Evolutionary conservation across 2,797 vertebrate genomes (phyloP), one percentile per base, ranked within the genome.

Genomic region (Vipera ursinii): DNA sequence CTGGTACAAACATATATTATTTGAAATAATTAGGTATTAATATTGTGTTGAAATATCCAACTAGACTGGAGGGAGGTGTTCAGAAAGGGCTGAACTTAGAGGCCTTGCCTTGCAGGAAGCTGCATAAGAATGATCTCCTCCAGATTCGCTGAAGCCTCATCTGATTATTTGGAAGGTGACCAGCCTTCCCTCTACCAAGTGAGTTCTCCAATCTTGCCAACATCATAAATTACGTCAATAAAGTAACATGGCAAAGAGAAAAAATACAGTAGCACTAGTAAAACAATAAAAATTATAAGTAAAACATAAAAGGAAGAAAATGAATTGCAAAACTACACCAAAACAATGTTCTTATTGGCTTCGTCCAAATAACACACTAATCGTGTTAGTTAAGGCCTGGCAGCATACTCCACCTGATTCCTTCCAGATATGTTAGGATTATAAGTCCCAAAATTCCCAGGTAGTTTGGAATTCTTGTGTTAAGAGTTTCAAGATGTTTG

Each of bases 11-110:
- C 14, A 4, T 0, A 78, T 56, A 90, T 90, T 90, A 88, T 9
- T 91, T 93, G 38, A 95, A 86, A 94, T 38, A 59, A 93, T 69
- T 92, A 96, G 73, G 15, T 63, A 51, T 56, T 78, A 38, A 38
- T 78, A 65, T 89, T 69, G 13, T 69, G 65, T 12, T 4, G 2
- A 32, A 69, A 69, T n/a, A 69, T 32, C 65, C 65, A 69, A 5
- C 65, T 32, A 32, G 65, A n/a, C 14, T 69, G 5, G 65, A 32
- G 13, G 65, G n/a, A 69, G n/a, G 2, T 69, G 5, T 69, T 69
- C n/a, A 69, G 13, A 32, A 13, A 69, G 28, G n/a, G 5, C 14
- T 32, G 5, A 69, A 13, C 0, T 69, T 69, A 69, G n/a, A 32
- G n/a, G n/a, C n/a, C 65, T 15, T 15, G 65, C 14, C 14, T 69